Base-by-base conservation (phyloP, 2,113 vertebrate genomes). In the Tangachromis dhanisi region DNA sequence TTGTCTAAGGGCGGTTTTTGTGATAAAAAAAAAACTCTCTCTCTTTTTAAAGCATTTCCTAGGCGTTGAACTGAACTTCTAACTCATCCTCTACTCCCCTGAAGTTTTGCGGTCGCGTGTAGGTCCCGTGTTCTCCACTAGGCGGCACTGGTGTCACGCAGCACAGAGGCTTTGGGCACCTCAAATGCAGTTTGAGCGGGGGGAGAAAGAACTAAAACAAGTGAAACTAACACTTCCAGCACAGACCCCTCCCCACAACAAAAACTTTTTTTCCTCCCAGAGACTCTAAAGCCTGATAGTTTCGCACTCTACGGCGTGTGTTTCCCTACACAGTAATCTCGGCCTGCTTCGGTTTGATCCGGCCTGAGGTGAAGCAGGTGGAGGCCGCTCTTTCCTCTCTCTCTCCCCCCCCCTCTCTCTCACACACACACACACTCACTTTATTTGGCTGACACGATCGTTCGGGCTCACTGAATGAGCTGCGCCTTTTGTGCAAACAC, bases 81-180 rank as follows among this genome's bases (percentile, higher is more conserved):
- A 35, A 66, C 49, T 26, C 51, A 49, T 11, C 5, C 45, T 24
- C 8, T 19, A 11, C 19, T 71, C 63, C 17, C 17, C 14, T 8
- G 11, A 80, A 76, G 6, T 38, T 40, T 26, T 24, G 8, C 9
- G n/a, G 11, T 4, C 11, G 24, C 10, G 1, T 83, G 83, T 11
- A 79, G 87, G 84, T 81, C 38, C 5, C 1, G 2, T 1, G 66
- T 1, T 78, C 1, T 83, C 95, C 97, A 93, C 92, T 93, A 96
- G 96, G 95, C 95, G 97, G 93, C 95, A 54, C 93, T 96, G 83
- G 93, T 95, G 95, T 88, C 92, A 93, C 96, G 92, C 90, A 92
- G 88, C 90, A 92, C 59, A 57, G 24, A 81, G 33, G 59, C 80
- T 73, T 3, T 4, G 29, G 55, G 40, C 33, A 57, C 42, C 61